Evolutionary conservation across 1,140 invertebrate genomes (phyloP), one percentile per base, ranked within the genome.

Genomic region (Microplitis mediator): DNA sequence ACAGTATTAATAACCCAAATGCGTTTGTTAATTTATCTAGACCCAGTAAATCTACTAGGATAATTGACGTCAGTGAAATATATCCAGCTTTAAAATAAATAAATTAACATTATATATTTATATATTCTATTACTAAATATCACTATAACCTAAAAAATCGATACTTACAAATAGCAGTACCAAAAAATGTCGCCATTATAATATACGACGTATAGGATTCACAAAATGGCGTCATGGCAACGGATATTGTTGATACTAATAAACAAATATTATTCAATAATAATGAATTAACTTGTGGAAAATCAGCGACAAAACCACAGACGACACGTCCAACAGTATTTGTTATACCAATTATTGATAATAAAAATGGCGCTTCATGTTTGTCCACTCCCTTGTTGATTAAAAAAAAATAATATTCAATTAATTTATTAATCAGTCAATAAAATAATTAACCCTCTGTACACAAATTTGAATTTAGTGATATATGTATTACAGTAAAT

Each of bases 41-140:
- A 11, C 98, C 98, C 39, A 99, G 89, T 14, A 99, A 88, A 81
- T 99, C 97, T 75, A 98, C 97, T 61, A 99, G 89, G 79, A 99
- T 98, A 82, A 99, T 99, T 16, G 98, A 99, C 45, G 97, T 99
- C 52, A 99, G 88, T 0, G 97, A 98, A 78, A 99, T 98, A 86
- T 98, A 99, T 36, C 97, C 97, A 75, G 97, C 96, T 97, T 88
- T 39, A 14, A 0, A 54, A 64, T 8, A 51, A 62, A 72, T 56
- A 65, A 13, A 58, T 61, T 31, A 35, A 45, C 68, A 52, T 64
- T 5, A 39, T 8, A 8, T 5, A 8, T 5, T 39, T 39, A 39
- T 39, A 8, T 4, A 39, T 5, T 39, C 2, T 8, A 39, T 39
- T 58, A 4, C n/a, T 23, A 23, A 23, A 23, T 23, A 23, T 23